These are phyloP conservation scores for Orthochromis indermauri DNA, from an alignment of 2,113 vertebrate species.

Conservation along the genomic window DNA sequence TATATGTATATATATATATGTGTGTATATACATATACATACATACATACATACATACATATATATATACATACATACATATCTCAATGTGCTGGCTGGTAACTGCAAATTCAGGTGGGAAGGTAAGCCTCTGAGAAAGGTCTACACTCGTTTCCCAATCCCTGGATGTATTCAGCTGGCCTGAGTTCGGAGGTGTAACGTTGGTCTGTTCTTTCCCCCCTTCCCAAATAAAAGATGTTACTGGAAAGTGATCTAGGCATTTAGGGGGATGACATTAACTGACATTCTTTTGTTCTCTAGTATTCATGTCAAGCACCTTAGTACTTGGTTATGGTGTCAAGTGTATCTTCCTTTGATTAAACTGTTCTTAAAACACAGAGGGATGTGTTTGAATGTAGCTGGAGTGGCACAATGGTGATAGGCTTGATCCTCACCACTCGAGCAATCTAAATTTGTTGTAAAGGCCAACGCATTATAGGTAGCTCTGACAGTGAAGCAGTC, in stretches of 20 bases:
- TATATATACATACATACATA: accelerated
- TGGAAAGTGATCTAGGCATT: neutral
- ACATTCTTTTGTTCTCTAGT: neutral
- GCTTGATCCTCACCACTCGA: neutral
- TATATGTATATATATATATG: neutral
- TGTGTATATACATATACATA: too few species aligned
- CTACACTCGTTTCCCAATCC: neutral
- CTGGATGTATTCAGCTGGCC: neutral
- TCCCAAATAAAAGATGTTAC: neutral
- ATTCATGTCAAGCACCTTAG: neutral
- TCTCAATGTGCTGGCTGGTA: neutral
- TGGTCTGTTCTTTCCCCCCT: neutral
- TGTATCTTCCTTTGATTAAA: neutral
- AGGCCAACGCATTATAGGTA: neutral
- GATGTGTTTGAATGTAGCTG: neutral
- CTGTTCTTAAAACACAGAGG: neutral
- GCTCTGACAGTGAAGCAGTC: neutral
- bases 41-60: too few species aligned
- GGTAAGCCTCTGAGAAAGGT: neutral
- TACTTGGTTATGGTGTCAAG: neutral
- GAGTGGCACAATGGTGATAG: neutral
- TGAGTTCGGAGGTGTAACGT: neutral
- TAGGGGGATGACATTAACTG: neutral
- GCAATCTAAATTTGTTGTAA: neutral
- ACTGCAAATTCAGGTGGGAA: neutral